These are phyloP conservation scores for Osmoderma eremita DNA, from an alignment of 2,888 invertebrate species.

Conservation along the genomic window DNA sequence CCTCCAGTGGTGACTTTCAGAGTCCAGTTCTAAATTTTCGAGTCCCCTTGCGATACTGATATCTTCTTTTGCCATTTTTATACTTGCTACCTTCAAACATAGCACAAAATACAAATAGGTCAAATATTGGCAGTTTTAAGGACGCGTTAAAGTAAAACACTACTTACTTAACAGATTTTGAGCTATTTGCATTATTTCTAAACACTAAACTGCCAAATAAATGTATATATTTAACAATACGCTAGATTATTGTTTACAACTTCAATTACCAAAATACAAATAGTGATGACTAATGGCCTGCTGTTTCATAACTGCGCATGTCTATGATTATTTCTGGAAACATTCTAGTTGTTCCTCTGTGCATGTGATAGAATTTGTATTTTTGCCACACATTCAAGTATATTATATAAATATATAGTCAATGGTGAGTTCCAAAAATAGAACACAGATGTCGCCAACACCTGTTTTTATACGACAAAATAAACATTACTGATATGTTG, in stretches of 20 bases:
- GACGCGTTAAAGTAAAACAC: neutral
- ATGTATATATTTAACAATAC: constrained; percentile 11
- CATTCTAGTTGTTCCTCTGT: no score
- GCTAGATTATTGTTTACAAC: constrained; percentile 23
- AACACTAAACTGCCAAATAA: constrained; percentile 7
- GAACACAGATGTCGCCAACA: no score
- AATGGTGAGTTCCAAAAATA: no score
- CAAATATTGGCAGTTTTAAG: constrained; percentile 31
- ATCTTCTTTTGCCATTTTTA: constrained; percentile 61
- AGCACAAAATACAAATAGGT: constrained; percentile 36
- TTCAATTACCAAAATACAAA: constrained; percentile 41
- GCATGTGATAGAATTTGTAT: neutral
- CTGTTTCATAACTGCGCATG: constrained; percentile 33
- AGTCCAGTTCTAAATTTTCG: constrained; percentile 59
- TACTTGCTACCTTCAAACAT: constrained; percentile 36
- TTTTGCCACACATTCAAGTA: no score
- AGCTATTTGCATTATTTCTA: constrained; percentile 39
- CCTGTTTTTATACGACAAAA: no score
- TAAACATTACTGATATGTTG: no score
- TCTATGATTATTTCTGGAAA: no score
- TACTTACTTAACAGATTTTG: constrained; percentile 42
- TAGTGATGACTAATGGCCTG: constrained; percentile 44
- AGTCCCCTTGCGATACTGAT: constrained; percentile 57
- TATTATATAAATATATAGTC: no score
- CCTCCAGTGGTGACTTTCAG: constrained; percentile 10